Conservation (phyloP, 2,113 vertebrate genomes). For the Taurulus bubalis region DNA sequence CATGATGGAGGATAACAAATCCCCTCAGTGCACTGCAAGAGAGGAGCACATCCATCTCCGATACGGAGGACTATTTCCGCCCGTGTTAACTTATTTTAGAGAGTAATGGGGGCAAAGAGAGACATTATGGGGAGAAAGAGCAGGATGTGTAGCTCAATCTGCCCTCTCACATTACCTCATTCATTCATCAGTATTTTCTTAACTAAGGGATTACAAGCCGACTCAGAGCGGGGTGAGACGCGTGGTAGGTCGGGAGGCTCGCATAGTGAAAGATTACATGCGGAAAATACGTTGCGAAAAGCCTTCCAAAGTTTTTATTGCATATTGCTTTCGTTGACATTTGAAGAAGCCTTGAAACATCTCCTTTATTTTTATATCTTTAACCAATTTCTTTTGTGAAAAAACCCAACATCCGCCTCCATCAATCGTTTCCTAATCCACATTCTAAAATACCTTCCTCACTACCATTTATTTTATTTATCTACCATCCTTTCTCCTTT, state of each 20-base stretch:
- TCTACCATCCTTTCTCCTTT: constrained; percentile 27
- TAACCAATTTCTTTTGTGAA: constrained; percentile 24
- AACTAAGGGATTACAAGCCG: constrained; percentile 14
- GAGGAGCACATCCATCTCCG: constrained; percentile 70
- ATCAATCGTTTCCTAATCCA: constrained; percentile 57
- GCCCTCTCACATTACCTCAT: constrained; percentile 28
- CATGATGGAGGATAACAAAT: constrained; percentile 66
- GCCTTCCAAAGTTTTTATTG: constrained; percentile 35
- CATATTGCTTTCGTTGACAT: constrained; percentile 19
- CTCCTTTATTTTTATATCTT: constrained; percentile 1
- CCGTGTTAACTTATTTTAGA: constrained; percentile 69
- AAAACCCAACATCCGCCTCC: constrained; percentile 14
- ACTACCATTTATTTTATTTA: constrained; percentile 31
- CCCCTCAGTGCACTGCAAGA: constrained; percentile 45
- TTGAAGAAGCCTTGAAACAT: constrained; percentile 49
- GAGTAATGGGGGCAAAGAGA: constrained; percentile 39
- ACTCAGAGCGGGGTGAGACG: not conserved
- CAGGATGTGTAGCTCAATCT: constrained; percentile 29
- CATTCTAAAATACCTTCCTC: constrained; percentile 30
- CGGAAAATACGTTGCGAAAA: constrained; percentile 2
- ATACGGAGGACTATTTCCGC: constrained; percentile 58
- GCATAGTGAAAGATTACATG: constrained; percentile 8
- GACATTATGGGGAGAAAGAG: constrained; percentile 23
- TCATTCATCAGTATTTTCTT: constrained; percentile 34
- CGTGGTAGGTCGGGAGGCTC: not conserved